Percentiles rank a stretch among this genome's conserved stretches.
phyloP scores from a whole-genome alignment of 2,888 invertebrate genomes.

The Idaea aversata region DNA sequence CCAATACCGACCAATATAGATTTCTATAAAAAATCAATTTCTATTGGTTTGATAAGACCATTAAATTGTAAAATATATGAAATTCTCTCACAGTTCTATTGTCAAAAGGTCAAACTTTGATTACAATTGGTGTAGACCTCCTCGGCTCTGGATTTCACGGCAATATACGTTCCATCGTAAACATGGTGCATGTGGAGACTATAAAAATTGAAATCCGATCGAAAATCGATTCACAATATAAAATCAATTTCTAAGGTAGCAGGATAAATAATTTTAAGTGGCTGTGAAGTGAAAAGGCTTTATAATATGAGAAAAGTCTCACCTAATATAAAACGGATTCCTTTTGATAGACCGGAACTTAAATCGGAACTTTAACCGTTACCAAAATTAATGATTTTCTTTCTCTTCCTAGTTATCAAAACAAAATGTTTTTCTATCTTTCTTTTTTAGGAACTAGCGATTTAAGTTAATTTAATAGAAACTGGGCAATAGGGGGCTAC shows the following conservation, averaged over 20 bases:
- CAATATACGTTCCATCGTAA: conserved; percentile 41
- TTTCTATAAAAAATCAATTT: no score
- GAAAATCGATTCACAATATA: conserved; percentile 11
- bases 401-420: no score
- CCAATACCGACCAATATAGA: no score
- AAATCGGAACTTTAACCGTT: no score
- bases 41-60: not conserved
- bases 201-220: conserved; percentile 17
- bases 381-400: no score
- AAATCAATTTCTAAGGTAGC: conserved; percentile 1
- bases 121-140: conserved; percentile 9
- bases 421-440: no score
- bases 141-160: conserved; percentile 47
- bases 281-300: not conserved
- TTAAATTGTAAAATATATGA: not conserved
- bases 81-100: not conserved
- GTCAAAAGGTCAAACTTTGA: not conserved
- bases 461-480: no score
- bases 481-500: no score
- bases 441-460: no score
- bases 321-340: not conserved
- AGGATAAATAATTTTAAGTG: not conserved
- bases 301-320: not conserved
- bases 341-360: no score
- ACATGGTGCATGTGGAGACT: conserved; percentile 16